Evolutionary conservation across 2,113 vertebrate species (phyloP).

Genomic region (Dendrocopos noguchii): DNA sequence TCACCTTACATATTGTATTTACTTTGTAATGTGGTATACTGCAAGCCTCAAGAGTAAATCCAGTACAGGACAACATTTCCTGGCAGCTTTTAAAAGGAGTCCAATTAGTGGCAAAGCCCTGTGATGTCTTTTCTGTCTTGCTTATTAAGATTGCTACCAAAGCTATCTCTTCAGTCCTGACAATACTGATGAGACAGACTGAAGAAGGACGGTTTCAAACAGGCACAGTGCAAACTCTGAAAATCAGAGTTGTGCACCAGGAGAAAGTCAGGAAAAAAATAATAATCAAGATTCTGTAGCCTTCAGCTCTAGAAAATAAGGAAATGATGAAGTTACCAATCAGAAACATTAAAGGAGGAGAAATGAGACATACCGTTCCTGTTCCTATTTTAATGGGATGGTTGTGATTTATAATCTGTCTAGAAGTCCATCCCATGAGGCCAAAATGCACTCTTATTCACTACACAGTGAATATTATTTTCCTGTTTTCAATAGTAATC

Average conservation of each 20-base stretch:
- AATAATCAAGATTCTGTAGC: background rate
- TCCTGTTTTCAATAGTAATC: background rate
- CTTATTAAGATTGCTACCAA: background rate
- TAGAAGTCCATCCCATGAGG: background rate
- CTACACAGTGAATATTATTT: background rate
- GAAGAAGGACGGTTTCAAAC: background rate
- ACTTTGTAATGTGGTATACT: background rate
- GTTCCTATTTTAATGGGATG: background rate
- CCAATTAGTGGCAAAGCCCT: background rate
- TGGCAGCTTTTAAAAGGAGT: background rate
- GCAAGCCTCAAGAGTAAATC: background rate
- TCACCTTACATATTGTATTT: background rate
- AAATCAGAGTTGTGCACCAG: background rate
- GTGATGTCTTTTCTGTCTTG: background rate
- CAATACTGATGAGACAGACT: background rate
- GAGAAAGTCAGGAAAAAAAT: background rate
- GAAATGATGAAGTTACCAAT: background rate
- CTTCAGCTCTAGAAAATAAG: background rate
- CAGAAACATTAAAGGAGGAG: background rate
- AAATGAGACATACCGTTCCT: background rate
- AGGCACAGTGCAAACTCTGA: background rate
- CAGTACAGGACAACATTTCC: background rate
- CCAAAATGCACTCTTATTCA: background rate
- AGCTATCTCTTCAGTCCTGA: background rate
- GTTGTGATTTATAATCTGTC: background rate